Conservation (phyloP, 2,797 vertebrate genomes). For the Cossypha caffra region DNA sequence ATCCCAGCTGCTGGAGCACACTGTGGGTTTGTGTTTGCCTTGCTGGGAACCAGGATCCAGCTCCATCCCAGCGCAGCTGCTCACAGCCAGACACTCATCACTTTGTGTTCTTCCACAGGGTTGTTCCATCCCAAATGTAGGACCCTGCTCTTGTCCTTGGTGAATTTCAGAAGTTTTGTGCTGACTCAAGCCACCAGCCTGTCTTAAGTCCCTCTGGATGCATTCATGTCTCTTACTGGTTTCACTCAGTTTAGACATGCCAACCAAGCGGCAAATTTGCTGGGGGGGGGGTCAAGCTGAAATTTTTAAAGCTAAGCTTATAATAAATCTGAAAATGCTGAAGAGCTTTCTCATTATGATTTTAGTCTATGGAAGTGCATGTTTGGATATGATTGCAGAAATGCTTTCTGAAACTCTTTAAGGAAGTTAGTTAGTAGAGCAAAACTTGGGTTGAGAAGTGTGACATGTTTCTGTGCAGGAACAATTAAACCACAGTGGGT, state of each 20-base stretch:
- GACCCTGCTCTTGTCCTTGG: neutral
- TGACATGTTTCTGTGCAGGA: neutral
- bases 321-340: neutral
- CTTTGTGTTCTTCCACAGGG: neutral
- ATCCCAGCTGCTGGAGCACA: neutral
- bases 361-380: neutral
- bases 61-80: neutral
- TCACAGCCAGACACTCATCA: neutral
- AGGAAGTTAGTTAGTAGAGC: neutral
- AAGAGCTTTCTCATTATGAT: neutral
- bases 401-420: neutral
- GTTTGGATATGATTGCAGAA: neutral
- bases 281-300: accelerated
- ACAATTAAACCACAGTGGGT: neutral
- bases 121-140: neutral
- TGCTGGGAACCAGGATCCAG: neutral
- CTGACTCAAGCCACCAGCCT: neutral
- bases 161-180: neutral
- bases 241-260: neutral
- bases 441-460: neutral
- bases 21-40: neutral
- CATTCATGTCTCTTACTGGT: neutral
- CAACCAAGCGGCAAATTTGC: neutral
- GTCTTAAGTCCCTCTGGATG: neutral
- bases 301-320: neutral